Conservation (phyloP, 1,140 invertebrate genomes). For the Ganaspis sp. region DNA sequence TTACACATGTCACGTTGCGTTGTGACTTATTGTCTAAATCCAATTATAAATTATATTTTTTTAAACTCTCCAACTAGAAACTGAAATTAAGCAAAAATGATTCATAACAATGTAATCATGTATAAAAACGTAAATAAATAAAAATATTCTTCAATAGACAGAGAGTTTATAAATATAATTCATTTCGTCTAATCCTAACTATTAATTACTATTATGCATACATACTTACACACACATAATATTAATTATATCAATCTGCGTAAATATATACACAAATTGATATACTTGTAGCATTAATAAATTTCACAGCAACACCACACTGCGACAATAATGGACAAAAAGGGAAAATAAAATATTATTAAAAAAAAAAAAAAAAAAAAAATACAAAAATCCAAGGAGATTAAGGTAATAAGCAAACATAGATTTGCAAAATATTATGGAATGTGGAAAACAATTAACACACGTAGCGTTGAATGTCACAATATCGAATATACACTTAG, state of each 20-base stretch:
- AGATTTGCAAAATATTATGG: conserved; percentile 55
- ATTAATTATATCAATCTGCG: conserved; percentile 42
- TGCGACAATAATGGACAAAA: conserved; percentile 58
- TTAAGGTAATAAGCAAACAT: conserved; percentile 39
- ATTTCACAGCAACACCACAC: conserved; percentile 71
- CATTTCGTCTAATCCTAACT: background rate
- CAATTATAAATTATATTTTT: background rate
- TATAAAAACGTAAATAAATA: background rate
- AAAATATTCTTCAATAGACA: background rate
- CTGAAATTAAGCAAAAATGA: background rate
- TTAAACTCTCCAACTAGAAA: background rate
- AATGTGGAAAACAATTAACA: conserved; percentile 36
- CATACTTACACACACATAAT: conserved; percentile 55
- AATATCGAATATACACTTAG: conserved; percentile 23
- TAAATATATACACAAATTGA: conserved; percentile 53
- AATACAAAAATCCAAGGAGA: background rate
- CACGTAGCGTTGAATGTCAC: conserved; percentile 19
- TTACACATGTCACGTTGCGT: background rate
- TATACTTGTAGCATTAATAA: conserved; percentile 60
- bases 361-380: too few relatives aligned
- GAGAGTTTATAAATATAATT: background rate
- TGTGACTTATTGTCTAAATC: too few relatives aligned
- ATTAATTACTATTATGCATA: background rate
- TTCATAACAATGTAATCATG: background rate
- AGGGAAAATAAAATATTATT: conserved; percentile 44